Base-by-base conservation (phyloP, 2,113 vertebrate genomes). In the Marmota flaviventris region DNA sequence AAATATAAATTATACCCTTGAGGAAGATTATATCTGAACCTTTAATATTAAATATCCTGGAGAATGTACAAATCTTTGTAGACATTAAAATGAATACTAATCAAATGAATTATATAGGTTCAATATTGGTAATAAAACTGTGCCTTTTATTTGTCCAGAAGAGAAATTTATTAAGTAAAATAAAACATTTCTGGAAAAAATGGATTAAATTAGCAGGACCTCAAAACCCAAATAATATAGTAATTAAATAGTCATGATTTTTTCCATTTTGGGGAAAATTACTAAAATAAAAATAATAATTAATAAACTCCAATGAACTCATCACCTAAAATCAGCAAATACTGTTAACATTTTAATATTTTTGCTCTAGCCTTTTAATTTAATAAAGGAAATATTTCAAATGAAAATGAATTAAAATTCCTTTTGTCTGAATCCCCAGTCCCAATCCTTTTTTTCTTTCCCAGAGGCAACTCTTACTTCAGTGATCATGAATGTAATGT, bases 101-200 rank as follows among this genome's bases (percentile, higher is more conserved):
- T 97, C 65, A 94, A 98, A 97, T 96, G 51, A 98, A 98, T 98
- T 92, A 81, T n/a, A 85, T 75, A 63, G 20, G 22, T 97, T 96
- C 51, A 61, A 45, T 86, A 79, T 97, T 97, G 88, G 42, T 89
- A 95, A 87, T 45, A 90, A 94, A 95, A 39, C 45, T 78, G 32
- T 93, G 37, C n/a, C n/a, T 76, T 93, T 89, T 77, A 61, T 70
- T 93, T 85, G 20, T 94, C 32, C 17, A 91, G 91, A 92, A 91
- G n/a, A 94, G 22, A 90, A 95, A 18, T 6, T 24, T 76, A 37
- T 61, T n/a, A 87, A 85, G 89, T 48, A 95, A 27, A 85, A 85
- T 94, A 82, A 96, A 81, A 93, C 18, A 84, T 76, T 58, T n/a
- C 37, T 84, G 34, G 9, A 18, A 48, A 17, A 83, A 95, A 63